phyloP scores from a whole-genome alignment of 92 coral and sea anemone genomes.

The Phenganax stokvisi region DNA sequence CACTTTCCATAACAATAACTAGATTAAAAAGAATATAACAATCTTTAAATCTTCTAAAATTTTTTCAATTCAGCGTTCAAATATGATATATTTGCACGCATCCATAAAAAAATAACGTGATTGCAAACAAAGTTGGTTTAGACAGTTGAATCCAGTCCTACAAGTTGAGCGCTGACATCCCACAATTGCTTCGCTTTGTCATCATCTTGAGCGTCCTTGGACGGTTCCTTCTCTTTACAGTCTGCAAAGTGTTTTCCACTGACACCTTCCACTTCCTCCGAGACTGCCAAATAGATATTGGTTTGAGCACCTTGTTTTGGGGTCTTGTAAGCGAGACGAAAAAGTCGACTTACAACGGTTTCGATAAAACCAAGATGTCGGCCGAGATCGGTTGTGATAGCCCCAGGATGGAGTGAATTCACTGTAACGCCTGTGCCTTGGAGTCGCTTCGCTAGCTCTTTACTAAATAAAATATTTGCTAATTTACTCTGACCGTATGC shows the following conservation, averaged over 20 bases:
- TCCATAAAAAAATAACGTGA: no score
- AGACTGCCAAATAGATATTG: slow-evolving; percentile 62
- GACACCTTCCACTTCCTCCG: slow-evolving; percentile 73
- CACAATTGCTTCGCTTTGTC: slow-evolving; percentile 68
- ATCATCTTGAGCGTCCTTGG: slow-evolving; percentile 57
- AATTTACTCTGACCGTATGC: slow-evolving; percentile 56
- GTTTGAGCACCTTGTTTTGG: slow-evolving; percentile 76
- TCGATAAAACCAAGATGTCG: slow-evolving; percentile 28
- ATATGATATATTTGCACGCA: no score
- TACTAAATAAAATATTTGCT: slow-evolving; percentile 64
- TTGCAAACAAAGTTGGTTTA: no score
- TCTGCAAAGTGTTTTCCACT: slow-evolving; percentile 65
- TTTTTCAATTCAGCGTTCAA: no score
- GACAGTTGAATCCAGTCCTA: slow-evolving; percentile 29
- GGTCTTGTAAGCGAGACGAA: slow-evolving; percentile 26
- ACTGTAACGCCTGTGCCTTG: slow-evolving; percentile 43
- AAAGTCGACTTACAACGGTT: no score
- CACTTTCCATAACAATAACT: no score
- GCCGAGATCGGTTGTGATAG: slow-evolving; percentile 48
- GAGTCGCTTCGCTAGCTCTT: slow-evolving; percentile 49
- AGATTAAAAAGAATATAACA: no score
- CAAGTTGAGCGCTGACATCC: slow-evolving; percentile 58
- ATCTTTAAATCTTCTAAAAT: no score
- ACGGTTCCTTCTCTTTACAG: slow-evolving; percentile 49
- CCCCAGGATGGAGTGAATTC: slow-evolving; percentile 63